Percentiles rank a stretch among this genome's conserved stretches.
These are phyloP conservation scores for Dastarcus helophoroides DNA, from an alignment of 2,888 invertebrate species.

Conservation along the genomic window DNA sequence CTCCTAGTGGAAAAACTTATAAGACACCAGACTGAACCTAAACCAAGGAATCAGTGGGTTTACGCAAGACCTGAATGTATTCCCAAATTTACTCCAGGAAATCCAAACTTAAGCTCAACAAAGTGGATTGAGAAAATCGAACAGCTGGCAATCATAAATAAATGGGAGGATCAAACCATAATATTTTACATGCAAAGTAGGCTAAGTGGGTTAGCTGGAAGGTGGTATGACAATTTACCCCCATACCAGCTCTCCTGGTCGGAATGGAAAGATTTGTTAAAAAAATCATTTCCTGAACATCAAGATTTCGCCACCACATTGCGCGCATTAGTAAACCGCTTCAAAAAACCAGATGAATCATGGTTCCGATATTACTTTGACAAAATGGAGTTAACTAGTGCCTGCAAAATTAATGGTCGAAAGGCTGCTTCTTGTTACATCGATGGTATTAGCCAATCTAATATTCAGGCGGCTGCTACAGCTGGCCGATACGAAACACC, in stretches of 20 bases:
- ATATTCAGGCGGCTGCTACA: conserved; percentile 8
- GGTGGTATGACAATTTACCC: conserved; percentile 16
- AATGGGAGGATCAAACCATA: conserved; percentile 14
- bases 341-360: conserved; percentile 12
- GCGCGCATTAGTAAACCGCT: no score
- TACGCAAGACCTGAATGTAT: no score
- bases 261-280: conserved; percentile 15
- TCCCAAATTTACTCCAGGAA: conserved; percentile 12
- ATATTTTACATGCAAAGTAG: conserved; percentile 16
- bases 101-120: conserved; percentile 12
- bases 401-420: no score
- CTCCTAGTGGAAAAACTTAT: no score
- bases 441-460: conserved; percentile 10
- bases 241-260: conserved; percentile 13
- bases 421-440: no score
- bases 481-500: conserved; percentile 11
- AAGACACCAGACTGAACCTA: no score
- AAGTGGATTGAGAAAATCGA: no score
- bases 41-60: no score
- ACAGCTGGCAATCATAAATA: no score
- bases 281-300: conserved; percentile 15
- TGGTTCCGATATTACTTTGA: conserved; percentile 15
- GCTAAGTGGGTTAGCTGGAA: conserved; percentile 15
- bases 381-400: no score
- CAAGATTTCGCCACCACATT: no score